phyloP scores from a whole-genome alignment of 1,140 invertebrate species.

The Doryteuthis pealeii region DNA sequence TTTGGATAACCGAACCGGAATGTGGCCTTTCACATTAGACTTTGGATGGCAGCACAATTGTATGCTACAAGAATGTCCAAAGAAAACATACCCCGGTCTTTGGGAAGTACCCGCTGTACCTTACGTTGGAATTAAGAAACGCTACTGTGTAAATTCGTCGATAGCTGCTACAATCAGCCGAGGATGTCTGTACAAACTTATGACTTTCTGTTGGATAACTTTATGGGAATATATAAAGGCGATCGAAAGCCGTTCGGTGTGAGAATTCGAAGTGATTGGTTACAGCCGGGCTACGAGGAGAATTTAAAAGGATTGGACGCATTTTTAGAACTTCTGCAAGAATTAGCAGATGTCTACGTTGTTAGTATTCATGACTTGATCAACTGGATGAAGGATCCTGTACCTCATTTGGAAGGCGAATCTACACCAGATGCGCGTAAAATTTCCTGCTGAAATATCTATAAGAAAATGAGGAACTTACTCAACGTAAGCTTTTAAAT shows the following conservation, averaged over 20 bases:
- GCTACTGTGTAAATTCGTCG: conserved; percentile 23
- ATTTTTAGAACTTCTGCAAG: conserved; percentile 17
- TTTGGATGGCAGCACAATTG: conserved; percentile 23
- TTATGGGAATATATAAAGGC: conserved; percentile 18
- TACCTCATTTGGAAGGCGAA: background rate
- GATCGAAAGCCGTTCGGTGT: conserved; percentile 24
- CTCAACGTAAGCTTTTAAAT: too few relatives aligned
- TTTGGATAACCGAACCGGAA: conserved; percentile 3
- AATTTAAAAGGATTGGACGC: conserved; percentile 20
- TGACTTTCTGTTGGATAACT: conserved; percentile 22
- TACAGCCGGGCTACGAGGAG: conserved; percentile 21
- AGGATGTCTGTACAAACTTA: conserved; percentile 17
- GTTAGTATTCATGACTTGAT: conserved; percentile 18
- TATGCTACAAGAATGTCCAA: conserved; percentile 24
- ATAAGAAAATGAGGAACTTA: background rate
- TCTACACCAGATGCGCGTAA: background rate
- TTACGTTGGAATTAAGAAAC: conserved; percentile 21
- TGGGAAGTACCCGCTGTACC: conserved; percentile 24
- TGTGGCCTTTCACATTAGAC: conserved; percentile 27
- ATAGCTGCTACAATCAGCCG: conserved; percentile 29
- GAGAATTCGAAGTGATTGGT: conserved; percentile 27
- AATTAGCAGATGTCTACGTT: conserved; percentile 24
- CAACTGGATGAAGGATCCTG: conserved; percentile 24
- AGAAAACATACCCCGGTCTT: conserved; percentile 16
- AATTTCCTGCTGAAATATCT: background rate